phyloP scores from a whole-genome alignment of 2,113 vertebrate genomes.

The Python bivittatus region DNA sequence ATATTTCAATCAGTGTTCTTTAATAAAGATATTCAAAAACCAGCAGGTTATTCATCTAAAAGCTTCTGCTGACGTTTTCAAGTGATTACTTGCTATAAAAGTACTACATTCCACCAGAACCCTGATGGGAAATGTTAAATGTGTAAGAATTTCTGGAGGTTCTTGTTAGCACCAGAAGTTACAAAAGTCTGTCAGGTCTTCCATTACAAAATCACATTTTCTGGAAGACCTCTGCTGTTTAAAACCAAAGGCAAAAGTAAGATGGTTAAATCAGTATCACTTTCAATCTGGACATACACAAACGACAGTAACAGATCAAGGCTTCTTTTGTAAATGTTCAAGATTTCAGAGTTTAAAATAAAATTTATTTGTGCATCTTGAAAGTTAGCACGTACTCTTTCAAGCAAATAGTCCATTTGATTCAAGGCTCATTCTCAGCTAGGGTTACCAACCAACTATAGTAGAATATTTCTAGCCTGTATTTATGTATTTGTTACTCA shows the following conservation, averaged over 20 bases:
- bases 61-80: constrained; percentile 34
- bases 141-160: neutral
- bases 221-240: neutral
- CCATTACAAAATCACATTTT: neutral
- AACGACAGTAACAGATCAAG: neutral
- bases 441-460: neutral
- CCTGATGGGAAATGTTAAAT: constrained; percentile 28
- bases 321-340: neutral
- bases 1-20: constrained; percentile 49
- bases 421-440: neutral
- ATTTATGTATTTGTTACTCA: neutral
- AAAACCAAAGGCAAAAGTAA: neutral
- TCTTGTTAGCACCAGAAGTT: constrained; percentile 9
- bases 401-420: neutral
- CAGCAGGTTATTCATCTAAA: constrained; percentile 34
- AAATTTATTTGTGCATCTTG: neutral
- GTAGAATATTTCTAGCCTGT: neutral
- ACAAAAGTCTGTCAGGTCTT: neutral
- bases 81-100: constrained; percentile 37
- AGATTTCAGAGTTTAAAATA: neutral
- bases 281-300: neutral
- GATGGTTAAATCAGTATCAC: neutral
- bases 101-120: constrained; percentile 29
- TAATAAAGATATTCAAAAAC: constrained; percentile 45
- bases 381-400: neutral